Conservation (phyloP, 2,888 invertebrate species). For the Seira musarum region DNA sequence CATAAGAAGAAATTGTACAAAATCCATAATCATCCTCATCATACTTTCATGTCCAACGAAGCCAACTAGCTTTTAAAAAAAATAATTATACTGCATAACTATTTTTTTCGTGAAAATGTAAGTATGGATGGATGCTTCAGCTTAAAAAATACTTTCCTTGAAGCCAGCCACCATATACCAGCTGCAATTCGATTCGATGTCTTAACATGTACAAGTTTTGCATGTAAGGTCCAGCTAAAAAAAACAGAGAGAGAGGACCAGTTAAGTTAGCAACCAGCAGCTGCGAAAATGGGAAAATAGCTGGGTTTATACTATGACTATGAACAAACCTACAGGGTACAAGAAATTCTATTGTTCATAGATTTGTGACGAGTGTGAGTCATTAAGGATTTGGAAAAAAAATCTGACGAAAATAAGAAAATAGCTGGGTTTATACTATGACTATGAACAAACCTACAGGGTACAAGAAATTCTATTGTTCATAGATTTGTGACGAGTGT, state of each 20-base stretch:
- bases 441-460: neutral
- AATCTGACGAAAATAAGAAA: constrained; percentile 9
- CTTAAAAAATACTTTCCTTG: no score
- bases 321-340: neutral
- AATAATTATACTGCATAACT: no score
- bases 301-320: neutral
- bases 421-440: neutral
- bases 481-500: constrained; percentile 26
- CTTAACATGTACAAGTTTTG: no score
- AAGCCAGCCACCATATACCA: no score
- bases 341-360: neutral
- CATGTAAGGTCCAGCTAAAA: neutral
- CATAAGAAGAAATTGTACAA: neutral
- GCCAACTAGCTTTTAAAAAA: no score
- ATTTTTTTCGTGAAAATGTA: no score
- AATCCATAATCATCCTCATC: constrained; percentile 14
- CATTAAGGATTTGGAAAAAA: constrained; percentile 28
- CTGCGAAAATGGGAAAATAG: neutral
- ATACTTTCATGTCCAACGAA: constrained; percentile 1
- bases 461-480: neutral
- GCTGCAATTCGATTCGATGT: no score
- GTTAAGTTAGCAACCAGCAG: no score
- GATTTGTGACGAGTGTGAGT: constrained; percentile 39
- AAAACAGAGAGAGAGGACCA: neutral
- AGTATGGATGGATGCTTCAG: no score